phyloP scores from a whole-genome alignment of 2,113 vertebrate species.

The Sardina pilchardus region DNA sequence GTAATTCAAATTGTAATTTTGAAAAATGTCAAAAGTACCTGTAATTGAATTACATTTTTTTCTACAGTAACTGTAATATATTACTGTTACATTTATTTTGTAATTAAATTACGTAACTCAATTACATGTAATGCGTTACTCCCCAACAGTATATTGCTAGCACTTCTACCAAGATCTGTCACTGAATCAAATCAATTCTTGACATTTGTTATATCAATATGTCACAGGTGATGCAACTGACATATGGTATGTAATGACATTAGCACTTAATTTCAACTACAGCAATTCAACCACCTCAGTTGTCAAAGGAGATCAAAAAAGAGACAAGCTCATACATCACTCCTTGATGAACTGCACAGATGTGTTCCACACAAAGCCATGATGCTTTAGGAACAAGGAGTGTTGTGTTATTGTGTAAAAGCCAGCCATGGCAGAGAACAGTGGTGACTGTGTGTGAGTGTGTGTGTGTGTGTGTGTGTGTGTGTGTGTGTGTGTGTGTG shows the following conservation, averaged over 20 bases:
- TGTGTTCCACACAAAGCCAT: neutral
- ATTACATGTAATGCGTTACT: too few species aligned
- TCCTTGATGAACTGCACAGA: neutral
- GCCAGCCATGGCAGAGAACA: too few species aligned
- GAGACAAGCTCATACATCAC: neutral
- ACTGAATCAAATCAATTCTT: neutral
- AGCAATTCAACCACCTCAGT: neutral
- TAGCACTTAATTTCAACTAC: conserved; percentile 2
- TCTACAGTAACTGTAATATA: too few species aligned
- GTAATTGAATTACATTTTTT: too few species aligned
- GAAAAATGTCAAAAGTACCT: too few species aligned
- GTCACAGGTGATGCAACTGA: neutral
- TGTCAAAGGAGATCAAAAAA: neutral
- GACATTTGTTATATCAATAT: neutral
- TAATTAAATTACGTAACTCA: too few species aligned
- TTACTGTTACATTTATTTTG: too few species aligned
- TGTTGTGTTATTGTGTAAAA: neutral
- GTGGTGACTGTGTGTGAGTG: too few species aligned
- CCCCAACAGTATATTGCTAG: neutral
- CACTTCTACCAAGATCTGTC: neutral
- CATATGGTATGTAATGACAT: conserved; percentile 3
- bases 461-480: neutral
- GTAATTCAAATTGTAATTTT: too few species aligned
- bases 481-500: neutral
- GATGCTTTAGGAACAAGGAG: neutral